Conservation (phyloP, 2,797 vertebrate species). For the Oreortyx pictus region DNA sequence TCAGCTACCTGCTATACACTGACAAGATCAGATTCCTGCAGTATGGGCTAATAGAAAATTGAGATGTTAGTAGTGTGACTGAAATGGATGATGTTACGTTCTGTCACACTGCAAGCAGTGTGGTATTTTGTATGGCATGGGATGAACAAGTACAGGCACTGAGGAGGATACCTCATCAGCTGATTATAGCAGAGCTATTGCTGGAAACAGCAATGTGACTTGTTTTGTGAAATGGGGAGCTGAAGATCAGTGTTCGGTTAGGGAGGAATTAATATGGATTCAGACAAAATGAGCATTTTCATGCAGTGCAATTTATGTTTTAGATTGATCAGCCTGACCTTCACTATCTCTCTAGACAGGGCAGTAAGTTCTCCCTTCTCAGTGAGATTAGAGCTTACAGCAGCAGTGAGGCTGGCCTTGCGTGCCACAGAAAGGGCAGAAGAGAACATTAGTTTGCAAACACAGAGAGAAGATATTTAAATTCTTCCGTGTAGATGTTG, state of each 20-base stretch:
- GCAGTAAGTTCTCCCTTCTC: neutral
- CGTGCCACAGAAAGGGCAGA: conserved; percentile 8
- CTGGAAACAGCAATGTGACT: neutral
- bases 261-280: neutral
- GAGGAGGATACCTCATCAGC: neutral
- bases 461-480: conserved; percentile 16
- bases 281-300: conserved; percentile 36
- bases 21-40: neutral
- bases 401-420: neutral
- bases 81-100: conserved; percentile 22
- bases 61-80: neutral
- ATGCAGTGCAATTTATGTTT: conserved; percentile 5
- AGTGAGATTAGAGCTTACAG: neutral
- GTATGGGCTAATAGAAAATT: neutral
- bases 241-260: neutral
- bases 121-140: neutral
- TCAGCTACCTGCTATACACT: neutral
- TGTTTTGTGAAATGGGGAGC: neutral
- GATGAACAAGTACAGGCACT: neutral
- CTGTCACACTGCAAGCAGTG: neutral
- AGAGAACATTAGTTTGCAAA: neutral
- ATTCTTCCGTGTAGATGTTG: conserved; percentile 1
- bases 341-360: conserved; percentile 1
- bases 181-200: neutral
- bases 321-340: conserved; percentile 53